A percentile compares a stretch with the other conserved stretches of the same genome.
These are phyloP conservation scores for Prostheceraeus crozeri DNA, from an alignment of 2,888 invertebrate species.

Conservation along the genomic window DNA sequence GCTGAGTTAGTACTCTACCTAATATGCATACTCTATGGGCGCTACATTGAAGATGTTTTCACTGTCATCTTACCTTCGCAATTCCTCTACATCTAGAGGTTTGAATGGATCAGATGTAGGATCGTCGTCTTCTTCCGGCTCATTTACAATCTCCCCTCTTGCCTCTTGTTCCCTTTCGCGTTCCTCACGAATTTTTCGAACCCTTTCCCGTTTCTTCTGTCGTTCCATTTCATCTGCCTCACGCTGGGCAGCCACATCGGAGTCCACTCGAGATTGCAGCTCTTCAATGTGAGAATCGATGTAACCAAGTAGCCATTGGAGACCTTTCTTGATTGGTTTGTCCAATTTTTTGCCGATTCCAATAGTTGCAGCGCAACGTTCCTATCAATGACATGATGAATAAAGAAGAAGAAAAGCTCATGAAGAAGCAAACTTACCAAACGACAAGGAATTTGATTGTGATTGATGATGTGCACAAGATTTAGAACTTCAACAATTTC, in stretches of 20 bases:
- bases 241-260: constrained; percentile 62
- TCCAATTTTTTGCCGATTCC: constrained; percentile 62
- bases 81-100: constrained; percentile 42
- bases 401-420: not conserved
- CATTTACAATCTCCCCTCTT: constrained; percentile 44
- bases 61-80: constrained; percentile 32
- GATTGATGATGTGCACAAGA: constrained; percentile 70
- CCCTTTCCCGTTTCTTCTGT: constrained; percentile 58
- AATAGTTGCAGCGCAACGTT: constrained; percentile 59
- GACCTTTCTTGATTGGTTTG: constrained; percentile 60
- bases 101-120: constrained; percentile 46
- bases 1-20: too few species aligned
- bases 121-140: constrained; percentile 42
- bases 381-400: constrained; percentile 51
- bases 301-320: constrained; percentile 66
- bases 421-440: constrained; percentile 57
- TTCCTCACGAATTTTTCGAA: constrained; percentile 52
- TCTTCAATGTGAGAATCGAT: constrained; percentile 65
- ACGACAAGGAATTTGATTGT: constrained; percentile 70
- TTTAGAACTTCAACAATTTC: constrained; percentile 71
- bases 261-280: constrained; percentile 64
- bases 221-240: constrained; percentile 59
- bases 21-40: too few species aligned
- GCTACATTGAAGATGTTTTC: too few species aligned
- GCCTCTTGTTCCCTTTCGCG: constrained; percentile 46